phyloP scores from a whole-genome alignment of 2,888 invertebrate genomes.

The Heliconius charithonia region DNA sequence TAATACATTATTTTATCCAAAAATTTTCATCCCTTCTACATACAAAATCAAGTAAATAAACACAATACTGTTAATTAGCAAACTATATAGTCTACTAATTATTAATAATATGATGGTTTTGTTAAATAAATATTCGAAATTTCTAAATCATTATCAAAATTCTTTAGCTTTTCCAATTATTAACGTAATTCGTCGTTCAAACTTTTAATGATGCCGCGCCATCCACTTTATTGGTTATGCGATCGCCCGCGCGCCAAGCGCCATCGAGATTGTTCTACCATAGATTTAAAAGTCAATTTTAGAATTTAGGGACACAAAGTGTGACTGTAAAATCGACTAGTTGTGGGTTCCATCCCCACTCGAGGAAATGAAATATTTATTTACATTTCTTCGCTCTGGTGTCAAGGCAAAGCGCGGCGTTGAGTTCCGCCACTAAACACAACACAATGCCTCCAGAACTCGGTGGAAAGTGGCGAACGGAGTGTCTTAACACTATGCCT shows the following conservation, averaged over 20 bases:
- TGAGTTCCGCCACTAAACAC: too few species aligned
- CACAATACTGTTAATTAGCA: background rate
- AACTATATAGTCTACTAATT: background rate
- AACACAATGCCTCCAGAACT: too few species aligned
- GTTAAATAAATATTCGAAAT: background rate
- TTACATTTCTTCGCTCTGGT: too few species aligned
- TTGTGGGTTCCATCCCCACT: too few species aligned
- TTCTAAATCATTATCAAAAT: slow-evolving; percentile 4
- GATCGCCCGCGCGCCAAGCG: slow-evolving; percentile 1
- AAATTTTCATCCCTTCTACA: background rate
- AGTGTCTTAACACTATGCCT: too few species aligned
- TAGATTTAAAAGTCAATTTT: background rate
- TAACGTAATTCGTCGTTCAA: slow-evolving; percentile 28
- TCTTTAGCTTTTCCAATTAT: slow-evolving; percentile 19
- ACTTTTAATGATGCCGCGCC: slow-evolving; percentile 28
- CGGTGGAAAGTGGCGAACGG: too few species aligned
- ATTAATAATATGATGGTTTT: background rate
- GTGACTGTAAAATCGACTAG: too few species aligned
- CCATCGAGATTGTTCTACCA: slow-evolving; percentile 20
- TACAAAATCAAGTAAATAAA: background rate
- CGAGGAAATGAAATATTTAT: too few species aligned
- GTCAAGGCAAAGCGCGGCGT: too few species aligned
- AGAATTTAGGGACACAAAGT: background rate
- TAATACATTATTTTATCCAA: background rate
- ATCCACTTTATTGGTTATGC: slow-evolving; percentile 20